These are phyloP conservation scores for Oryzias dopingdopingensis DNA, from an alignment of 2,797 vertebrate species.

Conservation along the genomic window DNA sequence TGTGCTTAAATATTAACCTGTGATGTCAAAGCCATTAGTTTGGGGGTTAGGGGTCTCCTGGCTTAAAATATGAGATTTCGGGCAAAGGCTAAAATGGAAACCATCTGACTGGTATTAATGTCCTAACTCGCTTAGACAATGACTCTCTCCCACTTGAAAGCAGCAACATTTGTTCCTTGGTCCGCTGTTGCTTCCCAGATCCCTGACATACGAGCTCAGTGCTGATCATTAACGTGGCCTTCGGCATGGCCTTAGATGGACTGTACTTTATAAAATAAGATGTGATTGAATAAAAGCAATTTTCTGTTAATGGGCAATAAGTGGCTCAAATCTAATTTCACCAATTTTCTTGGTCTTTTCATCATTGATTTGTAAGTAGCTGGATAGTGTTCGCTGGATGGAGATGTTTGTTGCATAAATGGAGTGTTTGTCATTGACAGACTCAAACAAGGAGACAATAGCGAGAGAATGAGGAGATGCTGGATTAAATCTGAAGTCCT, in stretches of 20 bases:
- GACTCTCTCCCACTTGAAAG: conserved; percentile 40
- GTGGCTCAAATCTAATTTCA: conserved; percentile 65
- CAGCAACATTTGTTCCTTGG: conserved; percentile 51
- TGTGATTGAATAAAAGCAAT: conserved; percentile 69
- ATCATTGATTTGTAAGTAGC: conserved; percentile 62
- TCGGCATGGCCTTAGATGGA: conserved; percentile 46
- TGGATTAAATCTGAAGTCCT: conserved; percentile 51
- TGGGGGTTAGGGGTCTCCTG: conserved; percentile 54
- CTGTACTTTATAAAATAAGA: conserved; percentile 60
- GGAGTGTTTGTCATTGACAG: conserved; percentile 51
- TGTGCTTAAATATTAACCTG: conserved; percentile 63
- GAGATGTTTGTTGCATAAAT: conserved; percentile 51
- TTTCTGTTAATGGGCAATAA: conserved; percentile 67
- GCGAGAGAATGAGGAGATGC: conserved; percentile 29
- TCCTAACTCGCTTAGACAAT: conserved; percentile 58
- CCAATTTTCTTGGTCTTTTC: conserved; percentile 54
- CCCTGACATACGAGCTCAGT: conserved; percentile 31
- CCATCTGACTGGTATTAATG: conserved; percentile 70
- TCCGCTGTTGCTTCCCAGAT: conserved; percentile 27
- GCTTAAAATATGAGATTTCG: conserved; percentile 66
- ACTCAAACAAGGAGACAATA: conserved; percentile 44
- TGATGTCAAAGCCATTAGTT: conserved; percentile 71
- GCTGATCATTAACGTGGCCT: conserved; percentile 30
- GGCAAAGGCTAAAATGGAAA: conserved; percentile 67
- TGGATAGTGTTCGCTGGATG: conserved; percentile 45